Evolutionary conservation across 2,113 vertebrate genomes (phyloP).

Genomic region (Nannospalax galili): DNA sequence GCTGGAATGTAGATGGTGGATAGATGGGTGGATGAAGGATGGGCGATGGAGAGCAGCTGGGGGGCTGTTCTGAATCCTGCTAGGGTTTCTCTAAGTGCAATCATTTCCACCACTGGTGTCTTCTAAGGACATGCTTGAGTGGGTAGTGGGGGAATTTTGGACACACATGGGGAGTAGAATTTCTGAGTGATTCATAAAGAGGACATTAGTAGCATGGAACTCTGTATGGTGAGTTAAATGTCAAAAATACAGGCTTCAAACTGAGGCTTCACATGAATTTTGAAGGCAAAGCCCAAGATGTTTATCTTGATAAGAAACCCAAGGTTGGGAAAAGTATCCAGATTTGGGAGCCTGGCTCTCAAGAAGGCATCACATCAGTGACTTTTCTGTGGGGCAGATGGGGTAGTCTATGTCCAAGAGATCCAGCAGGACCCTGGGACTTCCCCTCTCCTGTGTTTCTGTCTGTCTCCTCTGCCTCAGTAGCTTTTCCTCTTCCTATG

Average conservation of each 20-base stretch:
- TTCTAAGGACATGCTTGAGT: neutral
- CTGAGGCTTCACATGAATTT: neutral
- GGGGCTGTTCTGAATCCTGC: neutral
- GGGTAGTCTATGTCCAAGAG: neutral
- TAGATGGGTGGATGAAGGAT: neutral
- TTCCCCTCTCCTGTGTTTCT: accelerated
- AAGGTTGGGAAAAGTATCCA: neutral
- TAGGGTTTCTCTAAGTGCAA: neutral
- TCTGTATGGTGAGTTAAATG: too few species aligned
- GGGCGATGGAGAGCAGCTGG: neutral
- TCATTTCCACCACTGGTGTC: neutral
- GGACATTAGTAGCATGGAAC: too few species aligned
- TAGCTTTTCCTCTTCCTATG: neutral
- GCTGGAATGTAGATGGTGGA: neutral
- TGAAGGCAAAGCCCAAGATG: neutral
- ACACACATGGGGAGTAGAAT: neutral
- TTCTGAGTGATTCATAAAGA: neutral
- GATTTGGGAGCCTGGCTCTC: neutral
- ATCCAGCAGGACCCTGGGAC: neutral
- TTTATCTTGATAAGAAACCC: neutral
- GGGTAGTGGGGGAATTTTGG: neutral
- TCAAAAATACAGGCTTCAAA: neutral
- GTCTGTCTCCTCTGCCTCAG: neutral
- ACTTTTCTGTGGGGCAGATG: too few species aligned
- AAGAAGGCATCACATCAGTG: neutral